Conservation (phyloP, 2,888 invertebrate genomes). For the Heteropelma amictum region DNA sequence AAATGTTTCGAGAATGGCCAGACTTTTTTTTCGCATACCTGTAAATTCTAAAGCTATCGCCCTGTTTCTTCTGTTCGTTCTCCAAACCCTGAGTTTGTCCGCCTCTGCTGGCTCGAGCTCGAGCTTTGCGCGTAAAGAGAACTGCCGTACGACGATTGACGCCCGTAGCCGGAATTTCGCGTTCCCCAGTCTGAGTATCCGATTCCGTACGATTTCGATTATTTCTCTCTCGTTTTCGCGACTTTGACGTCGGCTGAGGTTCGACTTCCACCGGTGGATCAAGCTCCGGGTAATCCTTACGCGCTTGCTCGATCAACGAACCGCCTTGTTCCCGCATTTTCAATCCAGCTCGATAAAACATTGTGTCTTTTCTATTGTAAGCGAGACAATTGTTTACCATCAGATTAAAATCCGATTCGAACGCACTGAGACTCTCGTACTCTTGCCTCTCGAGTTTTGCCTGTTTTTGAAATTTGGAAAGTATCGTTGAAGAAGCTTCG, state of each 20-base stretch:
- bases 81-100: constrained; percentile 64
- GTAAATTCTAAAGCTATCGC: constrained; percentile 75
- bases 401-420: constrained; percentile 94
- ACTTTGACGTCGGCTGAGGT: constrained; percentile 59
- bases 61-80: constrained; percentile 71
- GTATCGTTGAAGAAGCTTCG: too few relatives aligned
- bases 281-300: constrained; percentile 82
- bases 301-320: constrained; percentile 87
- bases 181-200: constrained; percentile 68
- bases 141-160: constrained; percentile 88
- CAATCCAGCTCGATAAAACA: constrained; percentile 93
- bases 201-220: constrained; percentile 69
- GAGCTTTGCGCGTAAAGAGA: constrained; percentile 86
- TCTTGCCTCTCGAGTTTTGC: constrained; percentile 84
- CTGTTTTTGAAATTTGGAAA: constrained; percentile 59
- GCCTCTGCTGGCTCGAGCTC: constrained; percentile 79
- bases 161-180: constrained; percentile 74
- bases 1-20: too few relatives aligned
- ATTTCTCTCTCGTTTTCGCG: constrained; percentile 72
- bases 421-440: constrained; percentile 86
- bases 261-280: constrained; percentile 58
- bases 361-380: constrained; percentile 96
- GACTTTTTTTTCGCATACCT: constrained; percentile 60
- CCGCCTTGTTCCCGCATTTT: constrained; percentile 94
- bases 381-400: constrained; percentile 97